These are phyloP conservation scores for Brachypalpus laphriformis DNA, from an alignment of 2,888 invertebrate genomes.

Conservation along the genomic window DNA sequence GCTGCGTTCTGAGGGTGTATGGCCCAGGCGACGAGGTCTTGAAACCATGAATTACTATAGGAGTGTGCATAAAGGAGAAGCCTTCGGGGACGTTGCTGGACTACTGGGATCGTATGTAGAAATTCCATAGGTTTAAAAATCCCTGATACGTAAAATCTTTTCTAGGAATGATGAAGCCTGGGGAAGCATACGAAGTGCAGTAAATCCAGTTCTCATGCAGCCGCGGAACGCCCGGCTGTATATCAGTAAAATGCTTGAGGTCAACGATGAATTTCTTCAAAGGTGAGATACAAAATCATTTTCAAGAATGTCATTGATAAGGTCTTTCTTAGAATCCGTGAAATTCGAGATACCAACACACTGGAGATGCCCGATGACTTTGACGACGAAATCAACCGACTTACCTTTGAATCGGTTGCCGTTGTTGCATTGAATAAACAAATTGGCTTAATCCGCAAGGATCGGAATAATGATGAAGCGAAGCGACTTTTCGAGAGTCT, in stretches of 20 bases:
- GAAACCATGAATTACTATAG: conserved; percentile 81
- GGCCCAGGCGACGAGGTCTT: conserved; percentile 77
- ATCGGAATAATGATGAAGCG: conserved; percentile 60
- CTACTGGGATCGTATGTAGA: conserved; percentile 75
- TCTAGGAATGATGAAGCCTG: conserved; percentile 86
- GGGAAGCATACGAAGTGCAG: conserved; percentile 86
- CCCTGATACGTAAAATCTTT: no score
- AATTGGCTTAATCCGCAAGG: conserved; percentile 74
- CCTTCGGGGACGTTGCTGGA: conserved; percentile 74
- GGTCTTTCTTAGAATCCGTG: conserved; percentile 75
- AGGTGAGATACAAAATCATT: conserved; percentile 80
- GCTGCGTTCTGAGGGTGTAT: conserved; percentile 75
- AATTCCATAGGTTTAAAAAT: no score
- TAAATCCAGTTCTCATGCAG: conserved; percentile 86
- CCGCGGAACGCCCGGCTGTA: conserved; percentile 84
- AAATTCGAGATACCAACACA: conserved; percentile 75
- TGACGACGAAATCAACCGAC: conserved; percentile 83
- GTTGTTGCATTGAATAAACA: conserved; percentile 79
- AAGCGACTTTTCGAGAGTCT: conserved; percentile 55
- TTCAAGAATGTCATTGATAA: not conserved
- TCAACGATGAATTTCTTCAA: conserved; percentile 78
- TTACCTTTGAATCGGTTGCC: conserved; percentile 84
- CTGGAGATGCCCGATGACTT: conserved; percentile 82
- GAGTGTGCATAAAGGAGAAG: conserved; percentile 77
- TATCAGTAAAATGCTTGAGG: conserved; percentile 82